Percentiles rank a stretch among this genome's conserved stretches.
These are phyloP conservation scores for Plagodis dolabraria DNA, from an alignment of 2,888 invertebrate genomes.

Conservation along the genomic window DNA sequence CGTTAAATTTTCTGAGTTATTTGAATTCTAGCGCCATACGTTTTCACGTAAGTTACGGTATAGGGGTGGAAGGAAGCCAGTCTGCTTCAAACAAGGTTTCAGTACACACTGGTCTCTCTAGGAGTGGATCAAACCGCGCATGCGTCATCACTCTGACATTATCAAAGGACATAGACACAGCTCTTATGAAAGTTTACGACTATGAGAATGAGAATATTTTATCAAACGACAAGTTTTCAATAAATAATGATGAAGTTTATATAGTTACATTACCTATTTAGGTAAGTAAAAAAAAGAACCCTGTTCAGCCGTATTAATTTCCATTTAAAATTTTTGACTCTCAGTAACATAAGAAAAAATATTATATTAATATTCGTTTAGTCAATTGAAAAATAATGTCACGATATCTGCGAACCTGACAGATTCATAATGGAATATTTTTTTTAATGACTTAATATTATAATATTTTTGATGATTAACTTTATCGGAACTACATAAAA, in stretches of 20 bases:
- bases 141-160: constrained; percentile 34
- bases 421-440: too few relatives aligned
- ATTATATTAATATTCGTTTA: too few relatives aligned
- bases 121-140: constrained; percentile 32
- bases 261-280: too few relatives aligned
- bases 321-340: too few relatives aligned
- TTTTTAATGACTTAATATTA: too few relatives aligned
- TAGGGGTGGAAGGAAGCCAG: neutral
- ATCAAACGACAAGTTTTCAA: constrained; percentile 41
- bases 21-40: constrained; percentile 6
- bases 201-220: constrained; percentile 31
- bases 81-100: constrained; percentile 16
- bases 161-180: constrained; percentile 34
- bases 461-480: too few relatives aligned
- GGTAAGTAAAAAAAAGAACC: too few relatives aligned
- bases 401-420: too few relatives aligned
- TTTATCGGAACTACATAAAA: too few relatives aligned
- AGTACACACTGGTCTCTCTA: constrained; percentile 17
- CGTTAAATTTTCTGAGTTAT: neutral
- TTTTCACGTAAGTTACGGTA: constrained; percentile 8
- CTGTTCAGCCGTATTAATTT: too few relatives aligned
- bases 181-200: constrained; percentile 29
- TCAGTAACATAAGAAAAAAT: too few relatives aligned
- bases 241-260: constrained; percentile 25
- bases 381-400: too few relatives aligned